phyloP scores from a whole-genome alignment of 2,888 invertebrate species.

The Eupelmus urozonus region DNA sequence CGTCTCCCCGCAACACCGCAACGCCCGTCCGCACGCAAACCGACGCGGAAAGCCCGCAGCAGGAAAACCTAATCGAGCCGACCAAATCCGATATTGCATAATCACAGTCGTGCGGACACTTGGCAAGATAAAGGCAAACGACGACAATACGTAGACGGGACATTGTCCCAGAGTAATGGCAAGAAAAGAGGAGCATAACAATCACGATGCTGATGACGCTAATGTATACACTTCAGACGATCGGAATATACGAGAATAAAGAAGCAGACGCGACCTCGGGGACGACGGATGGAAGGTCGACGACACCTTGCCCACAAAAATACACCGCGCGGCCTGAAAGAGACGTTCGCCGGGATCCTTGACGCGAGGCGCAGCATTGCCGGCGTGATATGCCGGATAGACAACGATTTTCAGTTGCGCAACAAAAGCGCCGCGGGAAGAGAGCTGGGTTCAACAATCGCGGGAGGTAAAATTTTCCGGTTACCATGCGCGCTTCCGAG shows the following conservation, averaged over 20 bases:
- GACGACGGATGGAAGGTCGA: conserved; percentile 58
- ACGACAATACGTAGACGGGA: background rate
- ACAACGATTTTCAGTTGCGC: too few species aligned
- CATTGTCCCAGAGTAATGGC: conserved; percentile 1
- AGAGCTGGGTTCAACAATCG: too few species aligned
- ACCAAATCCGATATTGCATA: background rate
- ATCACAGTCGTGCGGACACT: background rate
- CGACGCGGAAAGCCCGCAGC: too few species aligned
- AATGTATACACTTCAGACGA: too few species aligned
- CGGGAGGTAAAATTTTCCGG: too few species aligned
- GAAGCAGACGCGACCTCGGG: conserved; percentile 36
- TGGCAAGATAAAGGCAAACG: background rate
- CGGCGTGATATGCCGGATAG: too few species aligned
- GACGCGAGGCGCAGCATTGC: conserved; percentile 8
- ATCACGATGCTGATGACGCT: background rate
- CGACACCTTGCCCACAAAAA: conserved; percentile 52
- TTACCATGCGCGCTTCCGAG: too few species aligned
- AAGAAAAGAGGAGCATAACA: too few species aligned
- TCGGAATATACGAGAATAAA: conserved; percentile 53
- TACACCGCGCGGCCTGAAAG: background rate
- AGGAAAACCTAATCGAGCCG: too few species aligned
- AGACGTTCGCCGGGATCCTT: conserved; percentile 44
- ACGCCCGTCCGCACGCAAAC: too few species aligned
- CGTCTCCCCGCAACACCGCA: too few species aligned
- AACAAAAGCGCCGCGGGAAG: too few species aligned